These are phyloP conservation scores for Etheostoma nigrum DNA, from an alignment of 2,797 vertebrate genomes.

Conservation along the genomic window DNA sequence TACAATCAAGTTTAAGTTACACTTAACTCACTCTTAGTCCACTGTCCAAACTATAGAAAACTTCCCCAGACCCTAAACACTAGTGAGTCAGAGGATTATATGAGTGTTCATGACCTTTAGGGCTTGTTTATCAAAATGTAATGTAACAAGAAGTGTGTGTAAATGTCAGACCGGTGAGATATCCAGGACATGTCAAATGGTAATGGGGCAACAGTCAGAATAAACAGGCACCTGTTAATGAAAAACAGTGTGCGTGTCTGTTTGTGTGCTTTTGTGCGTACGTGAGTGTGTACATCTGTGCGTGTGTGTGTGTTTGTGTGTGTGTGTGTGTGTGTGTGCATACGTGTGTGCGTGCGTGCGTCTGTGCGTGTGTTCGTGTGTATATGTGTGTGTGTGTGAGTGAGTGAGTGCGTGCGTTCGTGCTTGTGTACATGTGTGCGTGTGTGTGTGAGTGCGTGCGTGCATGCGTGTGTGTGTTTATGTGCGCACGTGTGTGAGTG, in stretches of 20 bases:
- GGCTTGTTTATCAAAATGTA: conserved; percentile 18
- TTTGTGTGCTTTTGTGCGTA: too few relatives aligned
- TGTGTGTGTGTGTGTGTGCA: too few relatives aligned
- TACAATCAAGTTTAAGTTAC: conserved; percentile 11
- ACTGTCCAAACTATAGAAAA: background rate
- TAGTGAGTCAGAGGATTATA: background rate
- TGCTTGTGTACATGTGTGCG: too few relatives aligned
- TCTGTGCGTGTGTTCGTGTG: too few relatives aligned
- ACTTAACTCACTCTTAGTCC: background rate
- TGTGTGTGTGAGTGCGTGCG: too few relatives aligned
- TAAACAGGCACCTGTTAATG: background rate
- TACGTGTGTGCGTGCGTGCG: too few relatives aligned
- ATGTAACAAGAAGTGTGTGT: conserved; percentile 42
- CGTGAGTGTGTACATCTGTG: too few relatives aligned
- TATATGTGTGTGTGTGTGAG: too few relatives aligned
- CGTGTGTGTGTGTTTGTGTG: too few relatives aligned
- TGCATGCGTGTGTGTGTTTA: too few relatives aligned
- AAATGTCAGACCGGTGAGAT: background rate
- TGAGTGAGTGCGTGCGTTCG: too few relatives aligned
- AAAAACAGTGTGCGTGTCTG: background rate
- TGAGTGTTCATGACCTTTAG: conserved; percentile 14
- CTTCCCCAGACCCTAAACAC: conserved; percentile 27
- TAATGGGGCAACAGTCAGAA: background rate
- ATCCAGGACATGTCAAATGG: background rate
- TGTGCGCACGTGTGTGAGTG: too few relatives aligned